These are phyloP conservation scores for Neodiprion lecontei DNA, from an alignment of 1,140 invertebrate genomes.

Conservation along the genomic window DNA sequence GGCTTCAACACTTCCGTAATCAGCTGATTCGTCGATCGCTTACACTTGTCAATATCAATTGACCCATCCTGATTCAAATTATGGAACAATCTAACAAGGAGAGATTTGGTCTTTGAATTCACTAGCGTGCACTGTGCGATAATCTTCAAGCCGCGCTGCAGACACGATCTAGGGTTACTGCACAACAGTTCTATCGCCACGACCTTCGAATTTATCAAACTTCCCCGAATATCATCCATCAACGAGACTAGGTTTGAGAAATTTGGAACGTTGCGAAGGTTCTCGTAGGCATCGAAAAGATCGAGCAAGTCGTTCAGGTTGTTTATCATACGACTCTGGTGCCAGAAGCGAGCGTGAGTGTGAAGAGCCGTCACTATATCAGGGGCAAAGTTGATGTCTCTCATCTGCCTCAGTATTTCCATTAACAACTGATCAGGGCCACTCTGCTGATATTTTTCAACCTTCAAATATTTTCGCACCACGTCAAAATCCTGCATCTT, in stretches of 20 bases:
- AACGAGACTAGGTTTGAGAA: constrained; percentile 22
- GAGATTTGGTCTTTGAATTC: constrained; percentile 16
- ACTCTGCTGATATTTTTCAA: constrained; percentile 34
- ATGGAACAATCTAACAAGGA: background rate
- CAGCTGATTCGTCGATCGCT: background rate
- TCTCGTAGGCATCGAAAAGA: constrained; percentile 37
- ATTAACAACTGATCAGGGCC: constrained; percentile 33
- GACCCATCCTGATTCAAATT: background rate
- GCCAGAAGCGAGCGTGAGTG: constrained; percentile 37
- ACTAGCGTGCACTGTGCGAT: constrained; percentile 24
- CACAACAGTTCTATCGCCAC: constrained; percentile 33
- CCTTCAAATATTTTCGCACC: constrained; percentile 25
- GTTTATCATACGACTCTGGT: constrained; percentile 30
- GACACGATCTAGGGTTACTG: constrained; percentile 31
- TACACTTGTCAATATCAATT: background rate
- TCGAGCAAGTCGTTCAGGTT: constrained; percentile 32
- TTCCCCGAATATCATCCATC: constrained; percentile 23
- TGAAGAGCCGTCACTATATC: constrained; percentile 30
- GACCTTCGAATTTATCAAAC: constrained; percentile 23
- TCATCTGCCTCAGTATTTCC: constrained; percentile 34
- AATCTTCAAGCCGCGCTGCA: constrained; percentile 30
- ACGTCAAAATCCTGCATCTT: constrained; percentile 22
- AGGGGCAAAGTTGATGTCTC: constrained; percentile 28
- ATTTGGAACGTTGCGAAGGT: constrained; percentile 27
- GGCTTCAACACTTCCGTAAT: background rate